Evolutionary conservation across 2,888 invertebrate species (phyloP).

Genomic region (Ectemnius cavifrons): DNA sequence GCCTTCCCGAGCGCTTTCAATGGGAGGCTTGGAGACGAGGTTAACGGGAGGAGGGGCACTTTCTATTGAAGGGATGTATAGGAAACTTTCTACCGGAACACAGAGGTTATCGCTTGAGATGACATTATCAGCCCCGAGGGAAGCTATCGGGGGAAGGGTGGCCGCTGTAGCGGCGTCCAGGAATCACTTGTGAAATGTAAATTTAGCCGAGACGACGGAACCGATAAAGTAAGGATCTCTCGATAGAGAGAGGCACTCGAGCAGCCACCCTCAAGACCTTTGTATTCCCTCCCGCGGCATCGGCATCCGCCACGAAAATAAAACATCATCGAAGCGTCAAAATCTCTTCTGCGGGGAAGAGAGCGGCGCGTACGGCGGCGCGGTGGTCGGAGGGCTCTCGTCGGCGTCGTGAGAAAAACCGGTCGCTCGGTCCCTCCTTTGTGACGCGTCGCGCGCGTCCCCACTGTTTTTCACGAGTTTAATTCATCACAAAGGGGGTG

Average conservation of each 20-base stretch:
- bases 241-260: background rate
- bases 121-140: slow-evolving; percentile 2
- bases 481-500: slow-evolving; percentile 59
- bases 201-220: slow-evolving; percentile 2
- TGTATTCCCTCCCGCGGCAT: slow-evolving; percentile 14
- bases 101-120: slow-evolving; percentile 2
- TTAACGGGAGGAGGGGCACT: too few species aligned
- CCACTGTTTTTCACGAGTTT: slow-evolving; percentile 51
- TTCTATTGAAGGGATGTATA: background rate
- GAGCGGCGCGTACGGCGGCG: slow-evolving; percentile 14
- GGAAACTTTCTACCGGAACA: slow-evolving; percentile 1
- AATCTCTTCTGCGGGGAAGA: slow-evolving; percentile 13
- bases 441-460: slow-evolving; percentile 30
- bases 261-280: background rate
- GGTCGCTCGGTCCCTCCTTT: slow-evolving; percentile 34
- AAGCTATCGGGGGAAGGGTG: background rate
- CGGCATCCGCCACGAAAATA: slow-evolving; percentile 25
- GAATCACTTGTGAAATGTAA: slow-evolving; percentile 4
- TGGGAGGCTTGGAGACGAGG: too few species aligned
- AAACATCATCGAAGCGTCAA: slow-evolving; percentile 23
- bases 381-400: slow-evolving; percentile 1
- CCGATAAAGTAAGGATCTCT: slow-evolving; percentile 7
- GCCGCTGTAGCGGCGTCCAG: background rate
- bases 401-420: slow-evolving; percentile 23
- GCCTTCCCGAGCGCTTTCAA: too few species aligned